These are phyloP conservation scores for Thera obeliscata DNA, from an alignment of 2,888 invertebrate species.

Conservation along the genomic window DNA sequence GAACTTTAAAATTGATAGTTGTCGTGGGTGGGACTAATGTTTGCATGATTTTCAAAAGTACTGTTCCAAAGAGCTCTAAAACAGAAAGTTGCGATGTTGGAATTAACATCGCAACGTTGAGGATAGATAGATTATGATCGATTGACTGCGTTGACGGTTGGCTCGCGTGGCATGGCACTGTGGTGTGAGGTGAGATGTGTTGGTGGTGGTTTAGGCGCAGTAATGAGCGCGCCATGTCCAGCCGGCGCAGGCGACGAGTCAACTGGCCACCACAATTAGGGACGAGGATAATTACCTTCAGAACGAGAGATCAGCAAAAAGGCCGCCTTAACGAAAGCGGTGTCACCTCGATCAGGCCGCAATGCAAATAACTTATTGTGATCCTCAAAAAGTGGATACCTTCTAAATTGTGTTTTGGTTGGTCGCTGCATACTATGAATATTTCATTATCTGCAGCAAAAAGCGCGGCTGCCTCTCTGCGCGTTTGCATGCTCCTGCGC, in stretches of 20 bases:
- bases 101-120: too few relatives aligned
- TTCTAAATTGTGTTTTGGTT: slow-evolving; percentile 38
- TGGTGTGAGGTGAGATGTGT: slow-evolving; percentile 1
- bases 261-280: slow-evolving; percentile 7
- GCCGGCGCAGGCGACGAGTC: slow-evolving; percentile 13
- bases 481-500: slow-evolving; percentile 50
- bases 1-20: too few relatives aligned
- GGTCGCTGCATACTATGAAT: slow-evolving; percentile 63
- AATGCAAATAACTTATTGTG: slow-evolving; percentile 46
- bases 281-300: slow-evolving; percentile 15
- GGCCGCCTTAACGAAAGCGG: slow-evolving; percentile 19
- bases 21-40: too few relatives aligned
- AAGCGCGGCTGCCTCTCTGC: slow-evolving; percentile 54
- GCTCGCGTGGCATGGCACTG: slow-evolving; percentile 1
- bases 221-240: slow-evolving; percentile 17
- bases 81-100: too few relatives aligned
- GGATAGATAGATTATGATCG: too few relatives aligned
- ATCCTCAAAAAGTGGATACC: slow-evolving; percentile 46
- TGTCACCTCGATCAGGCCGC: slow-evolving; percentile 31
- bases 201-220: slow-evolving; percentile 6
- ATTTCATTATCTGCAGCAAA: slow-evolving; percentile 65
- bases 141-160: neutral
- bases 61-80: too few relatives aligned
- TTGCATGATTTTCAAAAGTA: too few relatives aligned
- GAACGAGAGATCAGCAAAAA: slow-evolving; percentile 33